Conservation (phyloP, 1,140 invertebrate species). For the Manduca sexta region DNA sequence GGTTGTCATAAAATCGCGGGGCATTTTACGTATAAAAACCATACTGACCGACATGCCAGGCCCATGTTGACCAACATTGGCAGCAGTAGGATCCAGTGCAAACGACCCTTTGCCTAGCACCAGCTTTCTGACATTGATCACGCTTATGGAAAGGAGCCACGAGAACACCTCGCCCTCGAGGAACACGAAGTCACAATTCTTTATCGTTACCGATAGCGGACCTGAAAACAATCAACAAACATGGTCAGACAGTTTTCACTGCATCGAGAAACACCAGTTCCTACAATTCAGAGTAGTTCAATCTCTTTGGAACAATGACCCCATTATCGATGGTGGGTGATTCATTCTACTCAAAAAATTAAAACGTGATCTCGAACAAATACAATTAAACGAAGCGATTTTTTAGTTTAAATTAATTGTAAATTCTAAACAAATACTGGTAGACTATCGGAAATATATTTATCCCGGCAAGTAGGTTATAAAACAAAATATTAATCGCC, state of each 20-base stretch:
- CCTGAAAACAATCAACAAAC: conserved; percentile 51
- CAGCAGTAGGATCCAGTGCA: conserved; percentile 73
- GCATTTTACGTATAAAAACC: conserved; percentile 1
- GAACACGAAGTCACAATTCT: conserved; percentile 72
- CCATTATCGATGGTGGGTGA: background rate
- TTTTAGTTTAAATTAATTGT: no score
- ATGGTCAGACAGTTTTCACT: background rate
- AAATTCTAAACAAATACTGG: no score
- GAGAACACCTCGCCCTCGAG: conserved; percentile 78
- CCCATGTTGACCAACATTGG: conserved; percentile 57
- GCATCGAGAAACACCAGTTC: background rate
- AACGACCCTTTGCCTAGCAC: conserved; percentile 76
- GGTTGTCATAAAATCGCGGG: background rate
- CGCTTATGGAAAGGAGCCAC: conserved; percentile 75
- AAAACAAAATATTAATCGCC: background rate
- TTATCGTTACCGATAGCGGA: conserved; percentile 75
- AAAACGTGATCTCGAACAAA: background rate
- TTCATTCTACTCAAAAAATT: background rate
- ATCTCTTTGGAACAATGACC: conserved; percentile 1
- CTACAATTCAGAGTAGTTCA: background rate
- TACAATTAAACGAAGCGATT: no score
- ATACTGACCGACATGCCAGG: conserved; percentile 62
- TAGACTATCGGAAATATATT: no score
- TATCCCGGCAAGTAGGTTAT: no score
- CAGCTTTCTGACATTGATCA: conserved; percentile 73